These are phyloP conservation scores for Chrysodeixis includens DNA, from an alignment of 2,888 invertebrate genomes.

Conservation along the genomic window DNA sequence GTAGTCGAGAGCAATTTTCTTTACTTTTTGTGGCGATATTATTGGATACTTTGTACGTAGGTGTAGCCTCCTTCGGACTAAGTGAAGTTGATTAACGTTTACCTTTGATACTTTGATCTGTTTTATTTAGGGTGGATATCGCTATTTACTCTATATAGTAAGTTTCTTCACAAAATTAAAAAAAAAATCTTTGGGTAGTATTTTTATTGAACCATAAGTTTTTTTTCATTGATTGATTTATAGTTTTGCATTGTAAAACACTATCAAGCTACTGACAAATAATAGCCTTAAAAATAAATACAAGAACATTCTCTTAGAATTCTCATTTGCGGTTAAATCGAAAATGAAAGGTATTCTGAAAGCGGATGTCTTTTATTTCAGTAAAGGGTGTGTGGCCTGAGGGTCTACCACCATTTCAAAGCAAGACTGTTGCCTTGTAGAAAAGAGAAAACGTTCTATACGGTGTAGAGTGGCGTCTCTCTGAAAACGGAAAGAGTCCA, in stretches of 20 bases:
- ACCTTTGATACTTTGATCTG: too few species aligned
- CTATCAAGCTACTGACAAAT: background rate
- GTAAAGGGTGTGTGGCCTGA: conserved; percentile 69
- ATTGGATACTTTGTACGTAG: background rate
- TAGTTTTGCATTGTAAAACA: too few species aligned
- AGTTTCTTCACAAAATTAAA: too few species aligned
- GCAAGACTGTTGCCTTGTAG: too few species aligned
- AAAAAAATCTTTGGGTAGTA: too few species aligned
- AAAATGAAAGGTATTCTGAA: conserved; percentile 63
- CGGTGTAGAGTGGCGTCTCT: too few species aligned
- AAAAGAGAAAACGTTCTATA: too few species aligned
- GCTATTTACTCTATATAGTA: too few species aligned
- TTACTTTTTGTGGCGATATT: background rate
- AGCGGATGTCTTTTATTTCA: conserved; percentile 71
- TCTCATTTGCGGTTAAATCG: conserved; percentile 34
- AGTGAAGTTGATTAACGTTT: background rate
- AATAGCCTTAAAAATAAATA: conserved; percentile 9
- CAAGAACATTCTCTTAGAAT: conserved; percentile 16
- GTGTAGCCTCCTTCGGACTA: background rate
- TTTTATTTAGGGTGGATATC: too few species aligned
- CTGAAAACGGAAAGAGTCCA: conserved; percentile 12
- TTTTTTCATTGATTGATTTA: too few species aligned
- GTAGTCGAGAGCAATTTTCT: background rate
- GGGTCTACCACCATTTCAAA: too few species aligned
- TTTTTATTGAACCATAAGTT: too few species aligned